phyloP scores from a whole-genome alignment of 2,888 invertebrate species.

The Tholera decimalis region DNA sequence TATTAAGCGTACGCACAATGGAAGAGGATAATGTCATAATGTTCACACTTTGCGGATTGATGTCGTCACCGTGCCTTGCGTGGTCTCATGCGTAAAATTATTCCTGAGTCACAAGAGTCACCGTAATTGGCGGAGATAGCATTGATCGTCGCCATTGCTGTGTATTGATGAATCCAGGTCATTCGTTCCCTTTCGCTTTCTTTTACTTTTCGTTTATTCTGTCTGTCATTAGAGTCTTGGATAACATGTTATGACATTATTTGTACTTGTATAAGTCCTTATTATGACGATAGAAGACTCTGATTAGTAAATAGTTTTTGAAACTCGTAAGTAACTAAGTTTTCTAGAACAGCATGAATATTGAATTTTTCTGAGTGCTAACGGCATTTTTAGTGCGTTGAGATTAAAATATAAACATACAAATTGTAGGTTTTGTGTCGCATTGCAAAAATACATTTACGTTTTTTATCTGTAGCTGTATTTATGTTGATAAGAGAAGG shows the following conservation, averaged over 20 bases:
- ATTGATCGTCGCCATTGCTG: slow-evolving; percentile 7
- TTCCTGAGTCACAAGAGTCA: slow-evolving; percentile 34
- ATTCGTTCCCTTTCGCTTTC: neutral
- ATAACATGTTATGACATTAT: no score
- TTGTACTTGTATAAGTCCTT: slow-evolving; percentile 9
- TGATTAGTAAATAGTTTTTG: neutral
- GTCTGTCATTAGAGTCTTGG: slow-evolving; percentile 2
- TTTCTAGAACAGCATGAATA: neutral
- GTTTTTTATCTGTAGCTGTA: neutral
- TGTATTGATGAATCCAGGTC: slow-evolving; percentile 17
- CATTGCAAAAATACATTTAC: neutral
- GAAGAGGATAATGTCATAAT: slow-evolving; percentile 29
- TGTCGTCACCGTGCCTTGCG: slow-evolving; percentile 15
- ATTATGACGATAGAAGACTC: neutral
- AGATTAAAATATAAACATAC: neutral
- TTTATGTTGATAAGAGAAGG: neutral
- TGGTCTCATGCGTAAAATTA: slow-evolving; percentile 16
- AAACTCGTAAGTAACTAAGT: neutral
- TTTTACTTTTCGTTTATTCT: neutral
- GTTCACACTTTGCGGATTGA: neutral
- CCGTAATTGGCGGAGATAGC: slow-evolving; percentile 11
- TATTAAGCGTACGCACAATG: neutral
- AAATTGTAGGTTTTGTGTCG: neutral
- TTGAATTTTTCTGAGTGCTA: neutral
- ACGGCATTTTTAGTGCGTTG: neutral